Evolutionary conservation across 2,797 vertebrate species (phyloP), one percentile per base, ranked within the genome.

Genomic region (Gymnocypris eckloni): DNA sequence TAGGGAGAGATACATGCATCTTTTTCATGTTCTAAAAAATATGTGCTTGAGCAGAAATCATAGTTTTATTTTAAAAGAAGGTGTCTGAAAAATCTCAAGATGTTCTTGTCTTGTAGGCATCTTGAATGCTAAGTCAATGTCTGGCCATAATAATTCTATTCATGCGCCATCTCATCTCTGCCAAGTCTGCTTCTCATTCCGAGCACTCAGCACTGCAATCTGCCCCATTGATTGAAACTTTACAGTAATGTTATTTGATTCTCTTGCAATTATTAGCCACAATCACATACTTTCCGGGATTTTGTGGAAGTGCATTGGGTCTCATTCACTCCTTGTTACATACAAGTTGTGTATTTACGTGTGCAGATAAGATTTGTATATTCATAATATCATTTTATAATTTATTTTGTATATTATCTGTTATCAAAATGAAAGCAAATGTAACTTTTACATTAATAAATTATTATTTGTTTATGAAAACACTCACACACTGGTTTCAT

Each of bases 81-180:
- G 45, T 80, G n/a, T 50, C 37, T 48, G 61, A 28, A 48, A 71
- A 75, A 87, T 50, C 48, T 37, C 37, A 37, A 52, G 20, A 76
- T 85, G 25, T 83, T 78, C 75, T 56, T 79, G 69, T 66, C 84
- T 79, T 84, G 56, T 56, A 83, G 84, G 83, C 87, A 78, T 33
- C 33, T 39, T 78, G 69, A 84, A 72, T 87, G 64, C 72, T 20
- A 86, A 86, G 82, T 83, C 89, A 89, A 86, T 84, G 81, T 16
- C 70, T 85, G 79, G 50, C 64, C 88, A 88, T 90, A 82, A 87
- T 86, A 72, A 89, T 88, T 89, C 85, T 22, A 79, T 71, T 69
- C 28, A 75, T 84, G 71, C 4, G 18, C 59, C 9, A 12, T 37
- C 76, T 86, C 79, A 83, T 82, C 64, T 87, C 72, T 87, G 79